These are phyloP conservation scores for Oostethus manadensis DNA, from an alignment of 2,113 vertebrate species.

Conservation along the genomic window DNA sequence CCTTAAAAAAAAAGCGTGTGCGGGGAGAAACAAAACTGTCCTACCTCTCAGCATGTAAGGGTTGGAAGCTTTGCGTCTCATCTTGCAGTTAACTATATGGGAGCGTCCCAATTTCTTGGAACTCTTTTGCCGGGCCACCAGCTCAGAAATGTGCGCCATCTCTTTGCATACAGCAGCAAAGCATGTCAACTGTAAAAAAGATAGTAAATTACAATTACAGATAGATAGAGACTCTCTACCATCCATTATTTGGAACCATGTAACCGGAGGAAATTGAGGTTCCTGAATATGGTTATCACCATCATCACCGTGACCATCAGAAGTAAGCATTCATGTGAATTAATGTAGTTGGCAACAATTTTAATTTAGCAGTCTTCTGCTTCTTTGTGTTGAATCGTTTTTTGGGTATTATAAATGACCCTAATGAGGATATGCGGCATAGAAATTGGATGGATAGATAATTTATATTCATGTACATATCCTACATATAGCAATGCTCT, in stretches of 20 bases:
- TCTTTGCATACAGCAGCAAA: constrained; percentile 78
- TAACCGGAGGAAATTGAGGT: background rate
- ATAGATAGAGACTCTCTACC: background rate
- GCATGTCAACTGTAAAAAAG: constrained; percentile 74
- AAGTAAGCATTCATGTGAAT: too few relatives aligned
- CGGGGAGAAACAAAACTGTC: background rate
- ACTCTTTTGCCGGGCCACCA: constrained; percentile 82
- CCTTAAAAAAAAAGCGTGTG: too few relatives aligned
- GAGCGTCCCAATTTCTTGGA: constrained; percentile 75
- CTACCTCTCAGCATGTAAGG: constrained; percentile 77
- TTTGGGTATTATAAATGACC: too few relatives aligned
- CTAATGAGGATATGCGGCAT: too few relatives aligned
- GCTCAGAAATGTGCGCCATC: constrained; percentile 80
- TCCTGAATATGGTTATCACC: too few relatives aligned
- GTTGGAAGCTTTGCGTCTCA: constrained; percentile 79
- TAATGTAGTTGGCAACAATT: too few relatives aligned
- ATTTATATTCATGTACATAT: too few relatives aligned
- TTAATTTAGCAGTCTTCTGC: too few relatives aligned
- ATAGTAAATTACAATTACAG: background rate
- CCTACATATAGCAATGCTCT: too few relatives aligned
- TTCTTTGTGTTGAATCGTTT: too few relatives aligned
- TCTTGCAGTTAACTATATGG: constrained; percentile 80
- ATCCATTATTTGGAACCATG: background rate
- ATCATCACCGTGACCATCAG: too few relatives aligned
- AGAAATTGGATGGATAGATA: too few relatives aligned